A percentile compares a stretch with the other conserved stretches of the same genome.
Conservation (phyloP, 2,888 invertebrate species). For the Drosophila atroscutellata region DNA sequence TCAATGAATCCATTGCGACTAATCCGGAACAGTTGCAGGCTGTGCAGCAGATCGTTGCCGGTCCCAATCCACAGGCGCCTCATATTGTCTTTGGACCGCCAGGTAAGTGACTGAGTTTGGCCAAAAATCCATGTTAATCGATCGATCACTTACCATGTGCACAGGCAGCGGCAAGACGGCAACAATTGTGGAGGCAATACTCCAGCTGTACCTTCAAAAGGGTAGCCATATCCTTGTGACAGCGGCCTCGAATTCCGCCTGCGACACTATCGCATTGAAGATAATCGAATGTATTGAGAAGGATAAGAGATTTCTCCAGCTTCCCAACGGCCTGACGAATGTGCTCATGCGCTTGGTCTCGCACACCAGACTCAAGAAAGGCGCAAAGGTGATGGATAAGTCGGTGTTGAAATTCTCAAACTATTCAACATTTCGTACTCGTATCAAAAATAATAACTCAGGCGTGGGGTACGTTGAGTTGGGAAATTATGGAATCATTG, state of each 20-base stretch:
- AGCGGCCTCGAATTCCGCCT: conserved; percentile 90
- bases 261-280: conserved; percentile 88
- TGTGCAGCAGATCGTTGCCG: conserved; percentile 88
- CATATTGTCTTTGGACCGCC: conserved; percentile 96
- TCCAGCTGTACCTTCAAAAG: conserved; percentile 86
- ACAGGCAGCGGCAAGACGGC: conserved; percentile 90
- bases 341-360: conserved; percentile 85
- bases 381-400: conserved; percentile 63
- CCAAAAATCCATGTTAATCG: not conserved
- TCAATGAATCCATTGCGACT: conserved; percentile 83
- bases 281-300: conserved; percentile 78
- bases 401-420: conserved; percentile 83
- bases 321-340: no score
- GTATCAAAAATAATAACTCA: rapidly evolving
- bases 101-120: conserved; percentile 85
- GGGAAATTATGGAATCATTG: conserved; percentile 86
- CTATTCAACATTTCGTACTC: conserved; percentile 31
- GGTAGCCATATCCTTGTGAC: conserved; percentile 87
- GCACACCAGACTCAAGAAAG: conserved; percentile 72
- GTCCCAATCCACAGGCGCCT: conserved; percentile 88
- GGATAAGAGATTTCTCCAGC: conserved; percentile 14
- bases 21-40: conserved; percentile 89
- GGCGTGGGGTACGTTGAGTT: conserved; percentile 59
- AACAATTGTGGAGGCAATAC: conserved; percentile 89
- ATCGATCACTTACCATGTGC: not conserved